These are phyloP conservation scores for Laticauda colubrina DNA, from an alignment of 2,113 vertebrate genomes.

Conservation along the genomic window DNA sequence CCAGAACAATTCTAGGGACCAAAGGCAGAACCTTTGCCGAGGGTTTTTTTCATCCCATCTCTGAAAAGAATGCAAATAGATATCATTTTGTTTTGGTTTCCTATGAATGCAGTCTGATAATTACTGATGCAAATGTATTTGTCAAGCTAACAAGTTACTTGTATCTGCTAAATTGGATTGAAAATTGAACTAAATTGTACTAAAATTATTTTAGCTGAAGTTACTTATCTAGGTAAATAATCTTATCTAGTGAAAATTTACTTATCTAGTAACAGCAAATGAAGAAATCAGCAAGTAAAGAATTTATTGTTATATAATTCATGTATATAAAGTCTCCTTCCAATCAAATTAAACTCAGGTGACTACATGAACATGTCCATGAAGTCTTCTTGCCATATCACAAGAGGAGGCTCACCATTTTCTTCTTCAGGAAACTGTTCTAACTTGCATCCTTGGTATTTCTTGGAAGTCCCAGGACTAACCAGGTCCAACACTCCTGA, in stretches of 20 bases:
- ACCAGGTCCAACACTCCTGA: background rate
- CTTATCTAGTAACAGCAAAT: background rate
- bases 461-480: background rate
- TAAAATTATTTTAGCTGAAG: background rate
- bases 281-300: background rate
- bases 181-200: background rate
- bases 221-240: background rate
- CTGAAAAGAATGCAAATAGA: background rate
- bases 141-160: background rate
- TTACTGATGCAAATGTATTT: background rate
- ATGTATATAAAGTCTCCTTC: background rate
- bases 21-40: background rate
- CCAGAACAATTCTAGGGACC: background rate
- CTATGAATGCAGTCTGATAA: background rate
- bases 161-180: background rate
- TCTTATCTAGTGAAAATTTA: background rate
- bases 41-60: background rate
- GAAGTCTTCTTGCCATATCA: background rate
- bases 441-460: background rate
- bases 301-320: background rate
- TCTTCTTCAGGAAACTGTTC: background rate
- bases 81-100: background rate
- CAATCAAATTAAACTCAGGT: background rate
- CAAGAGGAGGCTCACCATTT: background rate
- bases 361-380: background rate